Conservation (phyloP, 2,888 invertebrate genomes). For the Rhyacophila evoluta region DNA sequence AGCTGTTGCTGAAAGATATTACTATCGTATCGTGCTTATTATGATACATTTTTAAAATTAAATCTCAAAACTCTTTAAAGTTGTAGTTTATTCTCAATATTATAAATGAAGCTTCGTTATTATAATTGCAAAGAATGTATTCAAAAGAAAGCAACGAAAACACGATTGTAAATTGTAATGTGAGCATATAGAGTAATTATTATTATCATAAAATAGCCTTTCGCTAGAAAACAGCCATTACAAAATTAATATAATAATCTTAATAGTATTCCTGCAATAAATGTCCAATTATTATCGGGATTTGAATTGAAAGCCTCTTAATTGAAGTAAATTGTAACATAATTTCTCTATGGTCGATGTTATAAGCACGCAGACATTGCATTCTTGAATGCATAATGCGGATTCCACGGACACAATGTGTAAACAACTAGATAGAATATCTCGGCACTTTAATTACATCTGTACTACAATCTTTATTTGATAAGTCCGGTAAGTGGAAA, state of each 20-base stretch:
- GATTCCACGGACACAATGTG: neutral
- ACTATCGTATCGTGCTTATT: no score
- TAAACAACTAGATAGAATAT: conserved; percentile 2
- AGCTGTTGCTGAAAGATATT: no score
- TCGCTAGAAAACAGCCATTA: neutral
- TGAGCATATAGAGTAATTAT: neutral
- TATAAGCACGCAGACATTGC: neutral
- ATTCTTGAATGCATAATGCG: neutral
- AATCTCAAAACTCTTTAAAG: no score
- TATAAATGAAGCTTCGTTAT: no score
- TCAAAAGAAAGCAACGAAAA: no score
- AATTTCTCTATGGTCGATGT: neutral
- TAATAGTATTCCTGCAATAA: neutral
- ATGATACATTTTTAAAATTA: no score
- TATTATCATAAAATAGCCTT: neutral
- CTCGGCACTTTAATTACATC: neutral
- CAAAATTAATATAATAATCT: neutral
- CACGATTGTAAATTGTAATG: no score
- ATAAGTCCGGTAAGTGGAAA: neutral
- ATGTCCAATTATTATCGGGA: neutral
- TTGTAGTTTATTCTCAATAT: no score
- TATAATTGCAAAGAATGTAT: no score
- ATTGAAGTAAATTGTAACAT: conserved; percentile 24
- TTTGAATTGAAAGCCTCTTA: neutral
- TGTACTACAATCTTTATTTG: neutral